A percentile compares a stretch with the other conserved stretches of the same genome.
phyloP scores from a whole-genome alignment of 2,797 vertebrate genomes.

The Coregonus ussuriensis region DNA sequence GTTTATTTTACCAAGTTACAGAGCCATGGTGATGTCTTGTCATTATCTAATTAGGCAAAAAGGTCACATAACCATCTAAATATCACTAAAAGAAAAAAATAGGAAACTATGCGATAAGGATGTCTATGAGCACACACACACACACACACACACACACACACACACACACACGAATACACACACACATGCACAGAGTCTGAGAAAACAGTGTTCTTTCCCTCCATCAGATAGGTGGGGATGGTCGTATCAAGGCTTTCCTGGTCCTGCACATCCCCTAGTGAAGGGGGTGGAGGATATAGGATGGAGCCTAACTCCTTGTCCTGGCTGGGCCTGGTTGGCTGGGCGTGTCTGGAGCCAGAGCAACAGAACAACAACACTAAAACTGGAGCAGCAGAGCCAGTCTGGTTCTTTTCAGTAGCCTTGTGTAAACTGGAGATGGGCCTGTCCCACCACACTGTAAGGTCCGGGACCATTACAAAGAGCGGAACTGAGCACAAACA shows the following conservation, averaged over 20 bases:
- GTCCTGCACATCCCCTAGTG: conserved; percentile 55
- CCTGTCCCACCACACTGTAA: not conserved
- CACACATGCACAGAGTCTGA: not conserved
- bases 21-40: conserved; percentile 30
- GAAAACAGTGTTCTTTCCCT: conserved; percentile 56
- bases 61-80: conserved; percentile 32
- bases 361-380: conserved; percentile 6
- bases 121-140: conserved; percentile 4
- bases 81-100: conserved; percentile 28
- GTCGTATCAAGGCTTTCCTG: conserved; percentile 59
- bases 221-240: conserved; percentile 53
- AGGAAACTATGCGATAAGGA: not conserved
- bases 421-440: not conserved
- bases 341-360: conserved; percentile 2
- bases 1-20: conserved; percentile 13
- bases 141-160: conserved; percentile 12
- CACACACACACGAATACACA: conserved; percentile 7
- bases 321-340: conserved; percentile 21
- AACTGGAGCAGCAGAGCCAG: conserved; percentile 21
- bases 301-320: not conserved
- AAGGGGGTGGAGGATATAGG: conserved; percentile 1
- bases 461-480: not conserved
- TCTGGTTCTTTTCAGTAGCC: not conserved
- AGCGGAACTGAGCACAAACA: not conserved
- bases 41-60: conserved; percentile 27